Base-by-base conservation (phyloP, 2,113 vertebrate genomes). In the Psittacula cyanocephala region DNA sequence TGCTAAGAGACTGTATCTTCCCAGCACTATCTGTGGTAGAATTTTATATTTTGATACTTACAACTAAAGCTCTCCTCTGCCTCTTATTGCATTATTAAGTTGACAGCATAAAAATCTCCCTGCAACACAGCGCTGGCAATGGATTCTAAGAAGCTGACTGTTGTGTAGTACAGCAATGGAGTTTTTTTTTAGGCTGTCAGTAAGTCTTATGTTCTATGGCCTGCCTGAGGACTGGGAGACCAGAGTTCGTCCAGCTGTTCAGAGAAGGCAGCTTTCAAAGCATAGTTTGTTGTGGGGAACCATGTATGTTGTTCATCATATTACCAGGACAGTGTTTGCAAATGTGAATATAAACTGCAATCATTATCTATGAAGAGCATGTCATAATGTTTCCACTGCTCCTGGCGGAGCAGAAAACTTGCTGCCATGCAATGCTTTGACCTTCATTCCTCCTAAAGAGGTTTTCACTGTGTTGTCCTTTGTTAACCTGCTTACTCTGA, bases 81-180 rank as follows among this genome's bases (percentile, higher is more conserved):
- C 53, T 96, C 96, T 96, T 95, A 92, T 94, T 93, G 81, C 86
- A 82, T 95, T 94, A 95, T 93, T 92, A 92, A 91, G 74, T 86
- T 92, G 88, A 85, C 49, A 81, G 68, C 29, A 69, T 89, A 89
- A 96, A 92, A 87, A 59, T 81, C 65, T 95, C n/a, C 35, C 65
- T 91, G 81, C 59, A 93, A 74, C 44, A 22, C 11, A 59, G 23
- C 52, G 46, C 59, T 88, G 68, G 53, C 43, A 82, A 72, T 72
- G 65, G 74, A 43, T 86, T 90, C 44, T 76, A 84, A 93, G 86
- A 84, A 80, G 55, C 41, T 79, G 57, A 17, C 69, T 80, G 49
- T 50, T 65, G 44, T 57, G 44, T 35, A 69, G 67, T 49, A 49
- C 41, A 2, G 9, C 70, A 72, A 43, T 5, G 28, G 69, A 82